These are phyloP conservation scores for Globicephala melas DNA, from an alignment of 2,113 vertebrate genomes.

Conservation along the genomic window DNA sequence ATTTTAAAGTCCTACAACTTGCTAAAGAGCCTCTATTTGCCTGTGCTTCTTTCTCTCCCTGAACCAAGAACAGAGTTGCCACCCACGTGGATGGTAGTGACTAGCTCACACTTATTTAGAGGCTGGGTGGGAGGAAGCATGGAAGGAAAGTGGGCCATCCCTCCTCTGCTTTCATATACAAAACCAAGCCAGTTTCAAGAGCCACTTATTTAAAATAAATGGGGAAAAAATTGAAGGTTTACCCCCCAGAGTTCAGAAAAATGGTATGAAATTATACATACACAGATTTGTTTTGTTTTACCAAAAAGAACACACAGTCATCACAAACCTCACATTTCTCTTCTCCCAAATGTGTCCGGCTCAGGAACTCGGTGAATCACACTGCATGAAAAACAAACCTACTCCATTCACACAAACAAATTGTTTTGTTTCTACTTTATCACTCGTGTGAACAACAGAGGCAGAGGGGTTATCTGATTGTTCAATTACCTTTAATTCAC, in stretches of 20 bases:
- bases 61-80: slow-evolving; percentile 55
- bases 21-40: slow-evolving; percentile 46
- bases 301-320: not conserved
- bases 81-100: slow-evolving; percentile 57
- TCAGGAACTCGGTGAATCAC: slow-evolving; percentile 69
- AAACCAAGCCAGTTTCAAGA: not conserved
- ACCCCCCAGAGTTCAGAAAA: not conserved
- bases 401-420: slow-evolving; percentile 44
- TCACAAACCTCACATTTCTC: slow-evolving; percentile 16
- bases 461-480: not conserved
- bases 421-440: not conserved
- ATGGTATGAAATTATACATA: not conserved
- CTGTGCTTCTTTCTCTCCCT: slow-evolving; percentile 27
- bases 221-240: slow-evolving; percentile 8
- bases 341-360: not conserved
- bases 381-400: slow-evolving; percentile 51
- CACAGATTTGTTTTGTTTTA: not conserved
- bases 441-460: not conserved
- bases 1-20: slow-evolving; percentile 43
- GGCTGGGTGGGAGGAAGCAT: slow-evolving; percentile 46
- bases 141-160: not conserved
- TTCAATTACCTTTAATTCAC: not conserved
- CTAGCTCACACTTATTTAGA: slow-evolving; percentile 48
- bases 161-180: not conserved
- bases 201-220: slow-evolving; percentile 46